Evolutionary conservation across 2,113 vertebrate species (phyloP).

Genomic region (Scalopus aquaticus): DNA sequence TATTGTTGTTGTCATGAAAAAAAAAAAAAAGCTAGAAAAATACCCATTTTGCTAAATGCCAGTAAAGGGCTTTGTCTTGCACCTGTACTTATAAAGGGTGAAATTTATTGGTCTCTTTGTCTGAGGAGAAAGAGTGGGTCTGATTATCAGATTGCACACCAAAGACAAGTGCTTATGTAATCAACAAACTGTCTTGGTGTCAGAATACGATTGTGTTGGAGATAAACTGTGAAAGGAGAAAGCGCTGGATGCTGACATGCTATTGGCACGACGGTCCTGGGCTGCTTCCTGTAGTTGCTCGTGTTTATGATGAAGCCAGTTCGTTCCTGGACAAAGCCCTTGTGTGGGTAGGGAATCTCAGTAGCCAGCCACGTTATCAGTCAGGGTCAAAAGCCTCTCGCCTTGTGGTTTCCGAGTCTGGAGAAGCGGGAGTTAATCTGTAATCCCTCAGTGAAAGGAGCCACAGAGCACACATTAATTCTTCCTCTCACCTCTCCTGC

Average conservation of each 20-base stretch:
- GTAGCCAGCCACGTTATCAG: conserved; percentile 55
- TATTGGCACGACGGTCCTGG: conserved; percentile 55
- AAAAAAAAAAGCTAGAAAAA: conserved; percentile 67
- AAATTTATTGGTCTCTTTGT: conserved; percentile 90
- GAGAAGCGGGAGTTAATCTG: conserved; percentile 78
- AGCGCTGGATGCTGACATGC: conserved; percentile 86
- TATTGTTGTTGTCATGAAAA: conserved; percentile 60
- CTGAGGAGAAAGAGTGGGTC: conserved; percentile 83
- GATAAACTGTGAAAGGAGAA: conserved; percentile 86
- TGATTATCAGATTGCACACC: conserved; percentile 88
- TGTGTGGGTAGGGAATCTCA: conserved; percentile 21
- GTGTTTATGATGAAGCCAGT: conserved; percentile 51
- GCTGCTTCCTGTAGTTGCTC: conserved; percentile 57
- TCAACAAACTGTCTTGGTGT: conserved; percentile 85
- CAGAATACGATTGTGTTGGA: conserved; percentile 84
- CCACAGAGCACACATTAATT: conserved; percentile 71
- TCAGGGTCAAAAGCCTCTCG: conserved; percentile 63
- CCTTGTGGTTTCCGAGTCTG: conserved; percentile 60
- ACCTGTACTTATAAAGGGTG: conserved; percentile 84
- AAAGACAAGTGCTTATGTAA: conserved; percentile 87
- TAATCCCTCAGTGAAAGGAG: conserved; percentile 75
- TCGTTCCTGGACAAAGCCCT: conserved; percentile 57
- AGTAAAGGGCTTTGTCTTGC: conserved; percentile 86
- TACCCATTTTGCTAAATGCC: conserved; percentile 84
- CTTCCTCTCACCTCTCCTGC: conserved; percentile 72